A percentile compares a stretch with the other conserved stretches of the same genome.
These are phyloP conservation scores for Dusona sp. DNA, from an alignment of 2,888 invertebrate species.

Conservation along the genomic window DNA sequence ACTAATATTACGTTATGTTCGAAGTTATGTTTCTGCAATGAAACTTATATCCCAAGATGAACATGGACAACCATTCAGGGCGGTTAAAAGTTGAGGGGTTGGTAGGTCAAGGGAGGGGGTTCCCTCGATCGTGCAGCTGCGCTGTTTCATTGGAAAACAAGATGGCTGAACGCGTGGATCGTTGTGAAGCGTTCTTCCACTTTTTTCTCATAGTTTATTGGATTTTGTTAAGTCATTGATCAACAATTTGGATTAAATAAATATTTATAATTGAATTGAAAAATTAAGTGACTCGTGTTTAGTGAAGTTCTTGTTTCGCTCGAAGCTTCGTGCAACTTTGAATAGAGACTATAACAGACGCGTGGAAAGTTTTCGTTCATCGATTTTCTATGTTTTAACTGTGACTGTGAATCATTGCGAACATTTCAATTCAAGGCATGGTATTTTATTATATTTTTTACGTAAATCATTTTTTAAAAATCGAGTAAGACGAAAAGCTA, in stretches of 20 bases:
- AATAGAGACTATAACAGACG: conserved; percentile 19
- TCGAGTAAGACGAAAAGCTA: conserved; percentile 7
- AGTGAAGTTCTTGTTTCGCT: conserved; percentile 33
- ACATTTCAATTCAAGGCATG: conserved; percentile 29
- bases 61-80: conserved; percentile 73
- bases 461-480: not conserved
- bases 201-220: conserved; percentile 49
- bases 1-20: conserved; percentile 6
- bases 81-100: conserved; percentile 75
- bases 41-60: conserved; percentile 25
- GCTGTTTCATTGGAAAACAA: conserved; percentile 79
- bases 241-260: conserved; percentile 15
- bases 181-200: conserved; percentile 71
- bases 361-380: not conserved
- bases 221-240: conserved; percentile 15
- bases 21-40: conserved; percentile 19
- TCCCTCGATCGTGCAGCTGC: conserved; percentile 77
- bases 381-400: conserved; percentile 26
- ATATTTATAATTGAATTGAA: conserved; percentile 18
- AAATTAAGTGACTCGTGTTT: conserved; percentile 35
- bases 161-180: conserved; percentile 80
- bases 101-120: conserved; percentile 70
- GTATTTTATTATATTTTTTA: conserved; percentile 14
- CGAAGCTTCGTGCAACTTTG: conserved; percentile 4
- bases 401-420: conserved; percentile 40